Evolutionary conservation across 2,888 invertebrate genomes (phyloP), one percentile per base, ranked within the genome.

Genomic region (Mesoligia furuncula): DNA sequence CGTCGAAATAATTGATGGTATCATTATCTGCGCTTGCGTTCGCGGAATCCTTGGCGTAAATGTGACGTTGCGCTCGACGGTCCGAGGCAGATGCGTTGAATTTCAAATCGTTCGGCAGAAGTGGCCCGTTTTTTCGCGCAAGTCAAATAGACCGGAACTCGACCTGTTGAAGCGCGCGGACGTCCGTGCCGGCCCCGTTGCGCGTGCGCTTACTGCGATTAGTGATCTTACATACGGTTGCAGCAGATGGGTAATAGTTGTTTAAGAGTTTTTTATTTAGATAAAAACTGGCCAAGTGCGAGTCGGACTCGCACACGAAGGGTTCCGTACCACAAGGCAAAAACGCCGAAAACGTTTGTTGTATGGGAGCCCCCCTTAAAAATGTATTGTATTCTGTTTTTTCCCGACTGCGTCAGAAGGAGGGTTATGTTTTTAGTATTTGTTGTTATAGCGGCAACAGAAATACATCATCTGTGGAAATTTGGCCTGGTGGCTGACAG

Each of bases 131-230:
- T 94, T 94, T 94, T 91, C 85, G 89, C 89, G 82, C 68, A 69
- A 57, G 69, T 88, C 94, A 94, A 94, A 94, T 94, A 93, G 95
- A 94, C 92, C 93, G 94, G 92, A 94, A 93, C 94, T 77, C 90
- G 91, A 91, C 91, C 91, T 91, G 92, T 88, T 91, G 90, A 85
- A 88, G 92, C 91, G 91, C 91, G 88, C 91, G 91, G 91, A 93
- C 89, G 90, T 92, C 93, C 90, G 90, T 90, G 88, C 88, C 83
- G 83, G 87, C 81, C 87, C 90, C 92, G 92, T 90, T 92, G 88
- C 87, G 87, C 89, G 81, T 85, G 80, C 75, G 75, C 75, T 70
- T 80, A 68, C 73, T 77, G 73, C 72, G 54, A 74, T 82, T 78
- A 78, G 65, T 68, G 54, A 31, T 61, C 24, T 27, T 73, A 91